Conservation (phyloP, 2,888 invertebrate genomes). For the Xestia c-nigrum region DNA sequence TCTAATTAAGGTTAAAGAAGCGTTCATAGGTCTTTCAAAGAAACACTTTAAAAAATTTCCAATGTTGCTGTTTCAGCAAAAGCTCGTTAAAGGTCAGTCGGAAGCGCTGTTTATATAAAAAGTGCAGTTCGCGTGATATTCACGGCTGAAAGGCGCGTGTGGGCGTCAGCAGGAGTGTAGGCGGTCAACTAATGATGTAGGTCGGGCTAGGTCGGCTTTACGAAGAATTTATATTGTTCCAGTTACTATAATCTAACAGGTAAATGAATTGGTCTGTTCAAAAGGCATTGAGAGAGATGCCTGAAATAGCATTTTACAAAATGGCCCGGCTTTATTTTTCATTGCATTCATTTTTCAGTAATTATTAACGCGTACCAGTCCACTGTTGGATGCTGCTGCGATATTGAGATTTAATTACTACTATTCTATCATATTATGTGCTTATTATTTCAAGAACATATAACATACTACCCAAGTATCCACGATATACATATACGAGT, state of each 20-base stretch:
- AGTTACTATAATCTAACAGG: not conserved
- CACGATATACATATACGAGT: too few relatives aligned
- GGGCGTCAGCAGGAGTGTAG: constrained; percentile 15
- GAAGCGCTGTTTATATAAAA: constrained; percentile 7
- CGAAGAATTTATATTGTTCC: constrained; percentile 7
- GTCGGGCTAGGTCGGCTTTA: not conserved
- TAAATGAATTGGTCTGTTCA: not conserved
- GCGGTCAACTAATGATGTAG: not conserved
- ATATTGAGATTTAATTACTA: not conserved
- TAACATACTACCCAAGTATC: not conserved
- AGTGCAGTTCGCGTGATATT: constrained; percentile 24
- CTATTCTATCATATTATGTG: not conserved
- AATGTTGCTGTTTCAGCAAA: not conserved
- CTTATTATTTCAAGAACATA: not conserved
- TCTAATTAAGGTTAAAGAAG: too few relatives aligned
- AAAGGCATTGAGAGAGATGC: not conserved
- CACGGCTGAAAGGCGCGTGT: constrained; percentile 16
- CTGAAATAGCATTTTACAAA: not conserved
- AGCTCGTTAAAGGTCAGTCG: constrained; percentile 18
- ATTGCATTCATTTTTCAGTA: not conserved
- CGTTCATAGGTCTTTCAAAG: not conserved
- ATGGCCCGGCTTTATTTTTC: too few relatives aligned
- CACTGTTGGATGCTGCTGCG: not conserved
- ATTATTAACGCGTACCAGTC: not conserved
- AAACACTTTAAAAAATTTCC: not conserved